Conservation (phyloP, 1,140 invertebrate species). For the Cheumatopsyche charites region DNA sequence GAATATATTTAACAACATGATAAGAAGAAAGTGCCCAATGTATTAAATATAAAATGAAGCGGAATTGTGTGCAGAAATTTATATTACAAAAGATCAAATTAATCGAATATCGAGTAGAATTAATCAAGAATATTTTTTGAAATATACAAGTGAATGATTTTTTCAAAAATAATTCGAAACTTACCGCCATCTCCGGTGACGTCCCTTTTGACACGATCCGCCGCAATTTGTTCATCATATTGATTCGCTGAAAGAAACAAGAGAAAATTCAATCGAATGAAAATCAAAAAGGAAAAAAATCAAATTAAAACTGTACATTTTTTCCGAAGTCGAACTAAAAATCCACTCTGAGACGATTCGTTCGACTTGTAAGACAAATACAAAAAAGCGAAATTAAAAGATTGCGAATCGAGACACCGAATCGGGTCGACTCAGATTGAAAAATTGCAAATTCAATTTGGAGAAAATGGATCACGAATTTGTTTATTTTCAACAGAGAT, state of each 20-base stretch:
- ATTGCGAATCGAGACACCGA: background rate
- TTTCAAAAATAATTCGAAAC: too few relatives aligned
- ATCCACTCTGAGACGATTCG: background rate
- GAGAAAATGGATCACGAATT: too few relatives aligned
- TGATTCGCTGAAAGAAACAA: slow-evolving; percentile 32
- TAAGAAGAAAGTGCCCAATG: background rate
- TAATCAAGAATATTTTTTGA: background rate
- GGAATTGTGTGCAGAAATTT: slow-evolving; percentile 8
- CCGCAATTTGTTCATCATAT: slow-evolving; percentile 35
- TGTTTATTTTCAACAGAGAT: too few relatives aligned
- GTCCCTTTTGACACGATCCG: slow-evolving; percentile 43
- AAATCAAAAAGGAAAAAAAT: background rate
- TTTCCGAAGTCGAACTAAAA: background rate
- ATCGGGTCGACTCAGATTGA: too few relatives aligned
- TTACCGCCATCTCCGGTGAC: slow-evolving; percentile 44
- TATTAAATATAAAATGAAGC: background rate
- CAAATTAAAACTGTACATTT: background rate
- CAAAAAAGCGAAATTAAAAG: background rate
- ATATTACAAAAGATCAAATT: slow-evolving; percentile 26
- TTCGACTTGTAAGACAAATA: background rate
- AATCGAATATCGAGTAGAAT: too few relatives aligned
- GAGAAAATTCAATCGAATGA: background rate
- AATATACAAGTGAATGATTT: background rate
- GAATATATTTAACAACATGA: background rate
- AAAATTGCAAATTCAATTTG: too few relatives aligned